Conservation (phyloP, 2,888 invertebrate genomes). For the Leptothorax acervorum region DNA sequence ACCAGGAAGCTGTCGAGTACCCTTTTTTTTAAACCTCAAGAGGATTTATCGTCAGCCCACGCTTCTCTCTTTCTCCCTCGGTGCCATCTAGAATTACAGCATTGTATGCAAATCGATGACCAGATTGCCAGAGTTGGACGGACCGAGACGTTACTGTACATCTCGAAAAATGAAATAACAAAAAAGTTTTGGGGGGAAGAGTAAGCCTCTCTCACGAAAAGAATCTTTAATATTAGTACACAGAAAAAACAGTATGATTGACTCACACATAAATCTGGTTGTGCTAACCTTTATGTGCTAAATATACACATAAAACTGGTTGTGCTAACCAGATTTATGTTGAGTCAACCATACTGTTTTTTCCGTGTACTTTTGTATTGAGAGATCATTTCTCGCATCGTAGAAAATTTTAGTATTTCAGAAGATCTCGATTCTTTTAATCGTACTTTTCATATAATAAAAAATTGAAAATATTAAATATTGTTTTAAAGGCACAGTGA, state of each 20-base stretch:
- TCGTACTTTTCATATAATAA: background rate
- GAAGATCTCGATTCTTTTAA: background rate
- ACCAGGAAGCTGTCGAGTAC: conserved; percentile 70
- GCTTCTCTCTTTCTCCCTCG: conserved; percentile 42
- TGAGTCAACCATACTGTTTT: too few relatives aligned
- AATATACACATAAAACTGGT: too few relatives aligned
- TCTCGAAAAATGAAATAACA: background rate
- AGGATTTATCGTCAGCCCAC: conserved; percentile 67
- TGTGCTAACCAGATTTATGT: too few relatives aligned
- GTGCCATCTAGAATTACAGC: conserved; percentile 58
- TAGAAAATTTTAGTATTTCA: background rate
- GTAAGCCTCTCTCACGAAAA: background rate
- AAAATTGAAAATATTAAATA: background rate
- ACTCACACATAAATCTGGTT: too few relatives aligned
- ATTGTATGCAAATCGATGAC: conserved; percentile 70
- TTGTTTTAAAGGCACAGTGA: background rate
- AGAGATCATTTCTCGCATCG: background rate
- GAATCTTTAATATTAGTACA: background rate
- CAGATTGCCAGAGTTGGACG: conserved; percentile 1
- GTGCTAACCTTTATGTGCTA: too few relatives aligned
- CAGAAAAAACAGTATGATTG: too few relatives aligned
- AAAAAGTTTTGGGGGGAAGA: background rate
- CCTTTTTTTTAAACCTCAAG: conserved; percentile 65
- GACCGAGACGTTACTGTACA: background rate
- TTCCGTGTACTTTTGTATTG: background rate